A percentile compares a stretch with the other conserved stretches of the same genome.
Conservation (phyloP, 2,797 vertebrate species). For the Catharus ustulatus region DNA sequence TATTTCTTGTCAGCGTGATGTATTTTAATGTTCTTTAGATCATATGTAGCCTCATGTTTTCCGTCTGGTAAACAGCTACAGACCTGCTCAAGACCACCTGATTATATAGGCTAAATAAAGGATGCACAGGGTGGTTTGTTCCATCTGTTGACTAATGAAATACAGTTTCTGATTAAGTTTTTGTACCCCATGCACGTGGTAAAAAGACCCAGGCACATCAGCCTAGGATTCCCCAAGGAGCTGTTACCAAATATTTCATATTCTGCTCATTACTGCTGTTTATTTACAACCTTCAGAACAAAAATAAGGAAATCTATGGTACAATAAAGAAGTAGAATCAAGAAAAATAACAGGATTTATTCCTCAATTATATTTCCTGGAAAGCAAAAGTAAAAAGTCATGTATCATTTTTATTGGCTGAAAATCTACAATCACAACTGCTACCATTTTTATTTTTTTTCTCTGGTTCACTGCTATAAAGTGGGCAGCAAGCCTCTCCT, state of each 20-base stretch:
- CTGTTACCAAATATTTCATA: constrained; percentile 37
- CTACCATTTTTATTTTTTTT: background rate
- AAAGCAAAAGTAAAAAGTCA: constrained; percentile 9
- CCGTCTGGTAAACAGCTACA: background rate
- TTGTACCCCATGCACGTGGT: background rate
- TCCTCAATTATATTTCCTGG: constrained; percentile 47
- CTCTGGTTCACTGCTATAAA: background rate
- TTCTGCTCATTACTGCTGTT: constrained; percentile 49
- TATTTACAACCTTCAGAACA: constrained; percentile 53
- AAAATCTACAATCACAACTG: constrained; percentile 22
- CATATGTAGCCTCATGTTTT: background rate
- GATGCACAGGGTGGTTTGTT: background rate
- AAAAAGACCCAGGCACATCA: constrained; percentile 31
- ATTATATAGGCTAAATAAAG: background rate
- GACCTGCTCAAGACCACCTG: background rate
- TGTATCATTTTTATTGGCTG: constrained; percentile 34
- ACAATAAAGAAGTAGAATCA: background rate
- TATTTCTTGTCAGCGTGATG: background rate
- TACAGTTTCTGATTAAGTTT: constrained; percentile 2
- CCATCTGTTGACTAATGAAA: constrained; percentile 12
- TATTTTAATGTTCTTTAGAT: background rate
- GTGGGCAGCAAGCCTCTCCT: background rate
- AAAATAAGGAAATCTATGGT: constrained; percentile 10
- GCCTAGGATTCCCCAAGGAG: constrained; percentile 19
- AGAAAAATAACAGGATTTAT: constrained; percentile 45